phyloP scores from a whole-genome alignment of 2,113 vertebrate genomes.

The Tachysurus fulvidraco region DNA sequence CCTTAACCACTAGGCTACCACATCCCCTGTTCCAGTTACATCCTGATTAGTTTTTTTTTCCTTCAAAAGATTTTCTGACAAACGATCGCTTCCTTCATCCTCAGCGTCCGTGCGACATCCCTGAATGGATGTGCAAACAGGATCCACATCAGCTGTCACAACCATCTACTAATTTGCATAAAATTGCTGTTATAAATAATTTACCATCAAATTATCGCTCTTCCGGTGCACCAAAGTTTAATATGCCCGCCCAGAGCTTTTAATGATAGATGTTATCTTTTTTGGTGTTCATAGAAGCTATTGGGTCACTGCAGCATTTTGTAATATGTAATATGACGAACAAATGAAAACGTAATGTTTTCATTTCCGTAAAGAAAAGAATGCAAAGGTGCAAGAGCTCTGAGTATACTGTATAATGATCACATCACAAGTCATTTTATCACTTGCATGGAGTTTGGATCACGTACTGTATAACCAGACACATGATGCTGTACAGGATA shows the following conservation, averaged over 20 bases:
- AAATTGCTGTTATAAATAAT: conserved; percentile 25
- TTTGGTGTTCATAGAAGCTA: not conserved
- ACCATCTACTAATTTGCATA: conserved; percentile 30
- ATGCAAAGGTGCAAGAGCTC: not conserved
- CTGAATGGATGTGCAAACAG: not conserved
- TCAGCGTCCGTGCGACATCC: not conserved
- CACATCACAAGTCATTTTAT: not conserved
- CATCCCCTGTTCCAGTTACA: not conserved
- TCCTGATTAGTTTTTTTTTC: not conserved
- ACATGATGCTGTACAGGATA: not conserved
- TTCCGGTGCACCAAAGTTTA: not conserved
- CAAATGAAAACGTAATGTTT: not conserved
- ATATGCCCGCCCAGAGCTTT: not conserved
- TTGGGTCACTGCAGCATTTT: not conserved
- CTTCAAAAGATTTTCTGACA: not conserved
- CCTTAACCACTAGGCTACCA: no score
- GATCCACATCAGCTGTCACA: conserved; percentile 19
- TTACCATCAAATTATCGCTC: not conserved
- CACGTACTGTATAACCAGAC: not conserved
- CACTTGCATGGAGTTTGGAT: not conserved
- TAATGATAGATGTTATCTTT: not conserved
- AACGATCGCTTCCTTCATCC: not conserved
- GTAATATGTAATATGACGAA: not conserved
- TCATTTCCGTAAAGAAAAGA: not conserved
- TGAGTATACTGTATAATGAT: not conserved